phyloP scores from a whole-genome alignment of 2,888 invertebrate genomes.

The Sphaerophoria taeniata region DNA sequence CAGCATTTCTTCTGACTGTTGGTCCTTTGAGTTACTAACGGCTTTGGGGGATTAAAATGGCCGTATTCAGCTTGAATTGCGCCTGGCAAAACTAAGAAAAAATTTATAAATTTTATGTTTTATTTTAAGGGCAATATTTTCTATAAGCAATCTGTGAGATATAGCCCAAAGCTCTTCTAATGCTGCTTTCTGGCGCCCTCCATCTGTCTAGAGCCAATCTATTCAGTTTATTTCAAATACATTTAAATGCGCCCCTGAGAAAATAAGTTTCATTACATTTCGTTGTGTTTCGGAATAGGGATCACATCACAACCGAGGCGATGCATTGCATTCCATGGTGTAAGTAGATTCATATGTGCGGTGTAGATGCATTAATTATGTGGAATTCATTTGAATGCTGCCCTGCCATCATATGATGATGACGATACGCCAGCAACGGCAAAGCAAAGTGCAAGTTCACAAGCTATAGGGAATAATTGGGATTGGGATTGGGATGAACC shows the following conservation, averaged over 20 bases:
- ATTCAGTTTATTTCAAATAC: neutral
- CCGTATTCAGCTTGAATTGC: too few species aligned
- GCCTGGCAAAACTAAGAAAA: too few species aligned
- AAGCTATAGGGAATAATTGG: conserved; percentile 70
- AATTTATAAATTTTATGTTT: too few species aligned
- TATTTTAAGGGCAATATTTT: too few species aligned
- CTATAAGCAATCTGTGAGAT: too few species aligned
- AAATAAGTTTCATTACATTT: conserved; percentile 34
- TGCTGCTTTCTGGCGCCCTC: too few species aligned
- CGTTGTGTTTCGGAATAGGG: too few species aligned
- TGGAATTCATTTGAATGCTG: conserved; percentile 55
- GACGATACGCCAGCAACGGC: too few species aligned
- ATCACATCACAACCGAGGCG: neutral
- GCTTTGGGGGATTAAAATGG: too few species aligned
- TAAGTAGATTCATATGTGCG: neutral
- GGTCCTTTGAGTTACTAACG: too few species aligned
- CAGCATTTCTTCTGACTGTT: too few species aligned
- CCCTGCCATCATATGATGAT: neutral
- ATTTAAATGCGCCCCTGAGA: conserved; percentile 35
- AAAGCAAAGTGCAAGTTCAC: conserved; percentile 69
- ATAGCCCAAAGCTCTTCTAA: too few species aligned
- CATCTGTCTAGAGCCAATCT: neutral
- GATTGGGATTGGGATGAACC: conserved; percentile 60
- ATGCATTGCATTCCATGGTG: neutral
- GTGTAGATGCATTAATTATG: conserved; percentile 56